Evolutionary conservation across 2,113 vertebrate species (phyloP), one percentile per base, ranked within the genome.

Genomic region (Megaceryle torquata): DNA sequence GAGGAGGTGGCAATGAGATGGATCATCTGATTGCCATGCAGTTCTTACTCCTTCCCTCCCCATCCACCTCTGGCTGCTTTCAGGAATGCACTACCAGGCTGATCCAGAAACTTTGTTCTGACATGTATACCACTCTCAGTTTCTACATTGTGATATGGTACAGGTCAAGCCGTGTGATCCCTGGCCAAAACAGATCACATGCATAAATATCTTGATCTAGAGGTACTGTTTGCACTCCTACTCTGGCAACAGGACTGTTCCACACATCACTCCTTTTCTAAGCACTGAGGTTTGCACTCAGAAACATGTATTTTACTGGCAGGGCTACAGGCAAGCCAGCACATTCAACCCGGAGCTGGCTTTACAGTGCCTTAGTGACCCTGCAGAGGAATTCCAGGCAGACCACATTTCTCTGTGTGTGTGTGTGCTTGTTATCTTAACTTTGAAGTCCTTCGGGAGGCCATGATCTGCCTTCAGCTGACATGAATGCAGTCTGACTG

Each of bases 371-470:
- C 61, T 83, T 37, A 68, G 77, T 92, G 92, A 91, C 86, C 72
- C 85, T 95, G 48, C 74, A 39, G 75, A 97, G 92, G 82, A 92
- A 92, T 92, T 59, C 60, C 75, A 88, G 83, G 70, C 81, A 93
- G 83, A 18, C 67, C 4, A 25, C 84, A 82, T 87, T 88, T 88
- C 77, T 16, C 20, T 48, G 12, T 53, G 26, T 59, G 37, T 81
- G 59, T 54, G 54, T 59, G 25, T 75, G 65, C 83, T 89, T 87
- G 74, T 93, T 94, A 92, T 94, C 92, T 90, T 95, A 86, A 81
- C 93, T 93, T 88, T 79, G 51, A 88, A 90, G 90, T 46, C 86
- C 86, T 86, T 59, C 3, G 28, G 74, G 86, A 82, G 71, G n/a
- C 56, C 1, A 3, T 37, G 37, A 82, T 93, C 80, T 60, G 56